These are phyloP conservation scores for Mionectes macconnelli DNA, from an alignment of 2,113 vertebrate species.

Conservation along the genomic window DNA sequence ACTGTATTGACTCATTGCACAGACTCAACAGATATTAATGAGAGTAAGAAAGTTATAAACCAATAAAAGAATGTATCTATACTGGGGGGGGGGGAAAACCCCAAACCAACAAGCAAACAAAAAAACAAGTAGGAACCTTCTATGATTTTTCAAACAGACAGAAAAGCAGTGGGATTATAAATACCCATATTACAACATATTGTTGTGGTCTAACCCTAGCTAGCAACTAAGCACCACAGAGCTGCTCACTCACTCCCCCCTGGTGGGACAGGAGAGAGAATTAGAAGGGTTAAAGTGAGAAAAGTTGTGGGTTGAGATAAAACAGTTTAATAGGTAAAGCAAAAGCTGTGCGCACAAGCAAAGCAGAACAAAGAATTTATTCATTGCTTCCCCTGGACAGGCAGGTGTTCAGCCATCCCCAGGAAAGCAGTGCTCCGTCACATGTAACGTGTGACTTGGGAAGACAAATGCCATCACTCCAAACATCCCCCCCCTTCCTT, in stretches of 20 bases:
- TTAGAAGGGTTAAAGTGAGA: neutral
- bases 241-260: neutral
- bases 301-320: neutral
- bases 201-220: neutral
- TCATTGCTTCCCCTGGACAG: neutral
- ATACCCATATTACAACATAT: neutral
- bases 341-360: neutral
- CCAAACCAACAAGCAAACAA: no score
- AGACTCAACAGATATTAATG: slow-evolving; percentile 13
- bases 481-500: neutral
- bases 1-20: slow-evolving; percentile 42
- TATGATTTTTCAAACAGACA: neutral
- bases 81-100: no score
- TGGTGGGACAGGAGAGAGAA: neutral
- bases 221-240: neutral
- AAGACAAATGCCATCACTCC: neutral
- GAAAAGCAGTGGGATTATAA: neutral
- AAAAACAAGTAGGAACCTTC: neutral
- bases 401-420: neutral
- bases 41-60: neutral
- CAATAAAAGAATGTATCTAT: neutral
- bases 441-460: neutral
- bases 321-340: neutral
- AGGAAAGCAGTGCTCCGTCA: neutral
- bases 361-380: neutral